Base-by-base conservation (phyloP, 2,797 vertebrate genomes). In the Ataeniobius toweri region DNA sequence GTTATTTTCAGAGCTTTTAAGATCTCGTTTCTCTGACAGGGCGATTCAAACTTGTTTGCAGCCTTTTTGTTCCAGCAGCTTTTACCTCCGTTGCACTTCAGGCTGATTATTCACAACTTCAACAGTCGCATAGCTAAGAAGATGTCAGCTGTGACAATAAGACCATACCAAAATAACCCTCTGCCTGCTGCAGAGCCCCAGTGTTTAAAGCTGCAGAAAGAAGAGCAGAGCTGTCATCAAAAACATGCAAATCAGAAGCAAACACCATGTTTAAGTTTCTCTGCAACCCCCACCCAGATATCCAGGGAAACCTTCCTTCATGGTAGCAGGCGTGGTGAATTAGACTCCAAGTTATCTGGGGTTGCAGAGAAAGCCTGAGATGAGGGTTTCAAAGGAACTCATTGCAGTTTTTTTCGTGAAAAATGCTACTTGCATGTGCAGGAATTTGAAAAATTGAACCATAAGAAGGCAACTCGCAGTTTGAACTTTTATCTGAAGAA, bases 91-190 rank as follows among this genome's bases (percentile, higher is more conserved):
- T 79, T 79, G 1, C 13, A 70, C 84, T 72, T 56, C 63, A 53
- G 83, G 85, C 59, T 18, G 31, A 75, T 67, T 59, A n/a, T 85
- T 84, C 77, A 59, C 76, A 89, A 71, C 88, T 82, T 80, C 89
- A 78, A 85, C 91, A 82, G 75, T 86, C 82, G 31, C n/a, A 22
- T 58, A 78, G 87, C 88, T 91, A 83, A 85, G 83, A 36, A 16
- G 24, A 44, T 81, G 86, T 88, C 89, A 68, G 87, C 71, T 12
- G 69, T 85, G 85, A 80, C 89, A 92, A 92, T 88, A 77, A 90
- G 86, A 81, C 75, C 88, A 88, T 88, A 81, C 76, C 79, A 82
- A 89, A 93, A 91, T 84, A 85, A 79, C 56, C 80, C 85, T 69
- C 84, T 85, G 83, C 74, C 53, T 85, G 85, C 86, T 79, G 84